phyloP scores from a whole-genome alignment of 2,888 invertebrate genomes.

The Leucophenga maculata region DNA sequence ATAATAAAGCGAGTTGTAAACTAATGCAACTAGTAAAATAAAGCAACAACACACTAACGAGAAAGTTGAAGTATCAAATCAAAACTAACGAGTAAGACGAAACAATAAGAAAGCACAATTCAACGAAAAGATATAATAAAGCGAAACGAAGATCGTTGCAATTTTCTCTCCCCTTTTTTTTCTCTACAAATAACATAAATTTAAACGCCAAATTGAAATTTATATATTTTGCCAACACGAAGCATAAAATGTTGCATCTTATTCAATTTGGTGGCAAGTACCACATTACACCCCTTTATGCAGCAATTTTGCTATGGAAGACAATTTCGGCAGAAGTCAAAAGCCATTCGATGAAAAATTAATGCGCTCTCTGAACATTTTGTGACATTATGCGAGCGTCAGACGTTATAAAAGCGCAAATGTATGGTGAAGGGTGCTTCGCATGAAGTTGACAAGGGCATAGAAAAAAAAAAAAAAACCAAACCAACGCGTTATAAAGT shows the following conservation, averaged over 20 bases:
- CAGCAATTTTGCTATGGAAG: background rate
- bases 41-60: no score
- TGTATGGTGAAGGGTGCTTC: background rate
- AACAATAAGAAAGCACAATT: no score
- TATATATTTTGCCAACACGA: background rate
- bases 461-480: background rate
- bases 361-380: conserved; percentile 61
- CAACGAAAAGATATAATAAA: no score
- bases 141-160: no score
- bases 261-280: conserved; percentile 6
- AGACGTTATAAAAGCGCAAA: conserved; percentile 53
- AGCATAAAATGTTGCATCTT: background rate
- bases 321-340: conserved; percentile 8
- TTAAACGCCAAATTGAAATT: background rate
- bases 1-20: no score
- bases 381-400: conserved; percentile 57
- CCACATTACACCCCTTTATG: conserved; percentile 4
- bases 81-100: no score
- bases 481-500: background rate
- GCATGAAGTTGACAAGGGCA: background rate
- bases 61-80: no score
- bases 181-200: background rate
- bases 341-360: conserved; percentile 59
- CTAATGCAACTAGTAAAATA: no score
- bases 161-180: no score